Base-by-base conservation (phyloP, 2,888 invertebrate genomes). In the Hypselothyrea guttata region DNA sequence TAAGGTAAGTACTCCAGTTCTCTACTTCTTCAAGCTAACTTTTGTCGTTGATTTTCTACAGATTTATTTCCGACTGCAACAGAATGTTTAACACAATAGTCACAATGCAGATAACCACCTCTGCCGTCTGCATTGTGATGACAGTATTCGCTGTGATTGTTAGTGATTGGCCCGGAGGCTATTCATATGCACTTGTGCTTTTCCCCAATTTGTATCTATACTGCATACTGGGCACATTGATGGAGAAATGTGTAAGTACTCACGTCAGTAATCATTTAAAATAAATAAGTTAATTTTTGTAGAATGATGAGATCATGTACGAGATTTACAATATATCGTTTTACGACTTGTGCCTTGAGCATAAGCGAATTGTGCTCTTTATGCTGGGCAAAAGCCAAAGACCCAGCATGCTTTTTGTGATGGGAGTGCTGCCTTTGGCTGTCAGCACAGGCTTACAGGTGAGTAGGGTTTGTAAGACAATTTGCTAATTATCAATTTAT, bases 171-270 rank as follows among this genome's bases (percentile, higher is more conserved):
- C n/a, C n/a, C n/a, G n/a, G n/a, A n/a, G n/a, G n/a, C n/a, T n/a
- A n/a, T n/a, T n/a, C n/a, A n/a, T n/a, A n/a, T n/a, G n/a, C n/a
- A n/a, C n/a, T 58, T 4, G 13, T 70, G 1, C 22, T 60, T 0
- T 44, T 81, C 16, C 47, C 54, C 1, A 62, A 64, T 27, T 45
- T 86, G 41, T 86, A 83, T 60, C 35, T 78, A 0, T 86, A 84
- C 28, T 81, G 84, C 37, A 72, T 79, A 27, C 47, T 86, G 9
- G 86, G 86, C 0, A 81, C 85, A 0, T 31, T 75, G 15, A 64
- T 75, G 1, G 74, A 85, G 33, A 65, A 51, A 4, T 71, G 76
- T 15, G 82, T 82, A 52, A 12, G 45, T 40, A n/a, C n/a, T n/a
- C n/a, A n/a, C n/a, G n/a, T n/a, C n/a, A n/a, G n/a, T n/a, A n/a